phyloP scores from a whole-genome alignment of 2,797 vertebrate species.

The Brachyalestes nurse region DNA sequence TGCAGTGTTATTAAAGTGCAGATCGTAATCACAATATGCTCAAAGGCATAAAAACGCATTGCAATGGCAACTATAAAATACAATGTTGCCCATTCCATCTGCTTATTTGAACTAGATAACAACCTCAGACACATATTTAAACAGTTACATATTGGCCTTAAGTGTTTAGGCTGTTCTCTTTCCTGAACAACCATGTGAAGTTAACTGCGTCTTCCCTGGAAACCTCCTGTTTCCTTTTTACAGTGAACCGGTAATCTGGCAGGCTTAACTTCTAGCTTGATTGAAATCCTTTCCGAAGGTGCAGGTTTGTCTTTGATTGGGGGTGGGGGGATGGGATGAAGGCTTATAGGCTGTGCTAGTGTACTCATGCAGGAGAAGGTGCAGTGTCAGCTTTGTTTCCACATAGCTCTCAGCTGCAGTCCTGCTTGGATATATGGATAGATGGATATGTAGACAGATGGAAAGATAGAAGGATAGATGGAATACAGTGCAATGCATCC shows the following conservation, averaged over 20 bases:
- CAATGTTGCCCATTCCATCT: too few species aligned
- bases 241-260: slow-evolving; percentile 67
- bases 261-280: slow-evolving; percentile 50
- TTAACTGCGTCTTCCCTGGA: slow-evolving; percentile 30
- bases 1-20: too few species aligned
- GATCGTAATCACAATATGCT: too few species aligned
- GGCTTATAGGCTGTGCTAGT: slow-evolving; percentile 1
- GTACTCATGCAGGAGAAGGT: slow-evolving; percentile 1
- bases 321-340: neutral
- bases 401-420: slow-evolving; percentile 75
- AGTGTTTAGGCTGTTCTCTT: neutral
- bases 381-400: slow-evolving; percentile 37
- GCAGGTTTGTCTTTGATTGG: slow-evolving; percentile 59
- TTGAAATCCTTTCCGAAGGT: slow-evolving; percentile 49
- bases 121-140: too few species aligned
- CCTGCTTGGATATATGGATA: slow-evolving; percentile 71
- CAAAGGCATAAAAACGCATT: too few species aligned
- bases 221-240: slow-evolving; percentile 49
- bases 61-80: too few species aligned
- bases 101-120: too few species aligned
- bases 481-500: slow-evolving; percentile 63
- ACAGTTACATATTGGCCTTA: too few species aligned
- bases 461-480: slow-evolving; percentile 65
- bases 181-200: slow-evolving; percentile 27
- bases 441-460: slow-evolving; percentile 49